Evolutionary conservation across 2,888 invertebrate genomes (phyloP), one percentile per base, ranked within the genome.

Genomic region (Molanna angustata): DNA sequence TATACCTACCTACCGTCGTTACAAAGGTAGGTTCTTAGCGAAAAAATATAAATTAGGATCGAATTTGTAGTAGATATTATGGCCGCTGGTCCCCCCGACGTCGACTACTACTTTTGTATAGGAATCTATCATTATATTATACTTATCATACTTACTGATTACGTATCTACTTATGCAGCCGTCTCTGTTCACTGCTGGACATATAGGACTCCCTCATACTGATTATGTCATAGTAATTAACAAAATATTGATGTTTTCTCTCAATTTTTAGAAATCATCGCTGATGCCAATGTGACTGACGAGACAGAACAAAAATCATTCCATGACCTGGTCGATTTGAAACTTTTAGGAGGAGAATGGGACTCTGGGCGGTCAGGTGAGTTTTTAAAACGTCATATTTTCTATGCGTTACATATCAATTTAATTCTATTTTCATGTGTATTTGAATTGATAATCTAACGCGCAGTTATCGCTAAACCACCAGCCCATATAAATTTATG

Each of bases 271-370:
- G 14, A 40, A 40, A 39, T 41, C 13, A n/a, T 39, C 19, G 45
- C 48, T 14, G 42, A 56, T 18, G 42, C 32, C n/a, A 56, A 49
- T 16, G 41, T 56, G n/a, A 53, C 51, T 11, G 51, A 46, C 14
- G 58, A 59, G 49, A 51, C 46, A 17, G 56, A 59, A 19, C 58
- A 56, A 40, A 54, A 41, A 35, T 33, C 42, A 11, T 52, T 59
- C 19, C 44, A 52, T 16, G 46, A 56, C 16, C 27, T 56, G 7
- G 17, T 54, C 31, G 58, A 59, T 14, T 52, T 47, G 40, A 49
- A 49, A 42, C 27, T 47, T 16, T 19, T 54, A 33, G 33, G 18
- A 11, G 47, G 39, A 31, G 54, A 55, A n/a, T 50, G 22, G 20
- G 52, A 57, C 9, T 31, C 40, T n/a, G 20, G 45, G 14, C 51